Evolutionary conservation across 2,797 vertebrate species (phyloP), one percentile per base, ranked within the genome.

Genomic region (Acrocephalus scirpaceus): DNA sequence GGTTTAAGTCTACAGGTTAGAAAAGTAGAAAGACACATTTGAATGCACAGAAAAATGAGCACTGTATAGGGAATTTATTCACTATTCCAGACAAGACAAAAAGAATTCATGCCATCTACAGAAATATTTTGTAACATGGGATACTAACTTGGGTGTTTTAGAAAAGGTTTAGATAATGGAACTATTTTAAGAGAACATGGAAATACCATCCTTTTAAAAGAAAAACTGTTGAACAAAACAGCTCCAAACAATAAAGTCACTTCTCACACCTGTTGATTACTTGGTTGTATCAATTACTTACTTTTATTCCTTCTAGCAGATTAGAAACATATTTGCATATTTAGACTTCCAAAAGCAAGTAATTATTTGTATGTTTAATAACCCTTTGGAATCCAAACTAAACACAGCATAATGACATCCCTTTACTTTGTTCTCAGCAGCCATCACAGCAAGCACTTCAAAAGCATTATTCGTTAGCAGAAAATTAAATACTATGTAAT

Each of bases 401-500:
- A 91, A 86, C 23, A 83, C 1, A 5, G 40, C 47, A 87, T 76
- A 79, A 89, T 85, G 69, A 89, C 62, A 86, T 65, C 64, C 51
- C 53, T 94, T 93, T 93, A 71, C 82, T 53, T 88, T 96, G 94
- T 74, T 94, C 66, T 91, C 57, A 96, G 92, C 62, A 86, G 93
- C 85, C 75, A 96, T 84, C 47, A 93, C n/a, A 78, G 84, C 78
- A 94, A 97, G 93, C 94, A 97, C 98, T 98, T 98, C 94, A 95
- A 96, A 96, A 86, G 34, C 40, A 72, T 85, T 97, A 97, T 96
- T 98, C 97, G 98, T 97, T 97, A 94, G 98, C 96, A 98, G 97
- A 98, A 98, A 99, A 98, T 98, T 85, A 98, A 98, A 98, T 97
- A 98, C 96, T 97, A 96, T 97, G 98, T 98, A 98, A 98, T 96